Percentiles rank a stretch among this genome's conserved stretches.
Conservation (phyloP, 2,113 vertebrate genomes). For the Plecturocebus donacophilus region DNA sequence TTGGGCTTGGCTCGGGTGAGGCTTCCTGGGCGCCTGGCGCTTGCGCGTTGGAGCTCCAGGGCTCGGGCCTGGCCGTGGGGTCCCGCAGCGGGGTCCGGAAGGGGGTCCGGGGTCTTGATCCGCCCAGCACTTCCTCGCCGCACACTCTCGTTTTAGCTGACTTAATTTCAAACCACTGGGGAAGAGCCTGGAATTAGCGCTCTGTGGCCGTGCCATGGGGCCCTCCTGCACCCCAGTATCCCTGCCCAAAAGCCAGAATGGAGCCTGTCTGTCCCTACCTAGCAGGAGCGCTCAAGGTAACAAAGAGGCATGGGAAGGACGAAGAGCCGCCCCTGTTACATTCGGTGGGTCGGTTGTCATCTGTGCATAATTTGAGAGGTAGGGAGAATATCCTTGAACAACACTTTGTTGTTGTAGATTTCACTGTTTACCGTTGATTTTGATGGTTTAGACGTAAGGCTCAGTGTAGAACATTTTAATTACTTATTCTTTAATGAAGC, state of each 20-base stretch:
- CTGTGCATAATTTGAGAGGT: neutral
- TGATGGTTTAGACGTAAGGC: neutral
- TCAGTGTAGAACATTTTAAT: neutral
- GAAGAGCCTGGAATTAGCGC: neutral
- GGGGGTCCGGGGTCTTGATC: neutral
- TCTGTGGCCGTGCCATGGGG: neutral
- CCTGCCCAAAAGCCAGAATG: neutral
- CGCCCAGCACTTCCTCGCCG: neutral
- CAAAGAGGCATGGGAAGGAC: neutral
- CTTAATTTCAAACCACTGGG: neutral
- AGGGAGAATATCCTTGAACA: neutral
- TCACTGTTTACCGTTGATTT: neutral
- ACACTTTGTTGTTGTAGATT: too few relatives aligned
- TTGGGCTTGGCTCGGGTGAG: neutral
- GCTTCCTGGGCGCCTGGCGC: neutral
- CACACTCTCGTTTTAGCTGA: neutral
- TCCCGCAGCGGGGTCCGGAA: too few relatives aligned
- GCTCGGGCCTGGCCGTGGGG: neutral
- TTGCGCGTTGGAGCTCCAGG: neutral
- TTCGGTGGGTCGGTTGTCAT: fast-evolving
- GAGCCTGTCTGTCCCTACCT: too few relatives aligned
- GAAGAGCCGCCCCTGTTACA: neutral
- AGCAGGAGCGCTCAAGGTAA: neutral
- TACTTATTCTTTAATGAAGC: neutral
- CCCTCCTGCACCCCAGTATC: neutral